Evolutionary conservation across 2,797 vertebrate genomes (phyloP), one percentile per base, ranked within the genome.

Genomic region (Typhlichthys subterraneus): DNA sequence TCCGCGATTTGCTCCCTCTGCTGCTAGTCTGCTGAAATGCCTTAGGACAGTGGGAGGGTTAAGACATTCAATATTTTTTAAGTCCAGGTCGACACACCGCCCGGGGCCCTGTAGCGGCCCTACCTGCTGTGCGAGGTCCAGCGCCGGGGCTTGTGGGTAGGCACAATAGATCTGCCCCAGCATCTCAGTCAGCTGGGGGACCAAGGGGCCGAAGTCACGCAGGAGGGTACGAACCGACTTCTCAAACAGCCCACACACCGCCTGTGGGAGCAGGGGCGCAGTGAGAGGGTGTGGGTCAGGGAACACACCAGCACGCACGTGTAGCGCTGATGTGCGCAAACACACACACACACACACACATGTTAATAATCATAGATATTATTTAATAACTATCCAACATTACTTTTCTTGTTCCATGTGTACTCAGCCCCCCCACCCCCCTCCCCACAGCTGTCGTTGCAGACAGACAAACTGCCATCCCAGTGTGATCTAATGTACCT

Each of bases 111-210:
- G 19, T 23, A 23, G 19, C 2, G 19, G 19, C 19, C 19, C 52
- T 69, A 99, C 98, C 95, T 99, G 96, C 46, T 94, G 92, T 1
- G 96, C 94, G 72, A 99, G 95, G 80, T 99, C 96, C 54, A 99
- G 93, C 66, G 95, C 94, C 8, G 95, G 95, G 73, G 96, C 93
- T 88, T 99, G 98, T 70, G 98, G 97, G 86, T 94, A 95, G 62
- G 95, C 85, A 72, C 93, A 94, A 63, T 97, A 99, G 94, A 99
- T 96, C 92, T 96, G 95, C 29, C 95, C 95, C 81, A 99, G 91
- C 95, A 98, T 98, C 90, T 97, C 95, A 23, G 95, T 96, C 78
- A 99, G 92, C 89, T 96, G 95, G 67, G 94, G 89, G 57, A 99
- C 96, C 93, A 99, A 95, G 50, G 97, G 97, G 42, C 95, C 95